Evolutionary conservation across 1,140 invertebrate genomes (phyloP), one percentile per base, ranked within the genome.

Genomic region (Brachystomella parvula): DNA sequence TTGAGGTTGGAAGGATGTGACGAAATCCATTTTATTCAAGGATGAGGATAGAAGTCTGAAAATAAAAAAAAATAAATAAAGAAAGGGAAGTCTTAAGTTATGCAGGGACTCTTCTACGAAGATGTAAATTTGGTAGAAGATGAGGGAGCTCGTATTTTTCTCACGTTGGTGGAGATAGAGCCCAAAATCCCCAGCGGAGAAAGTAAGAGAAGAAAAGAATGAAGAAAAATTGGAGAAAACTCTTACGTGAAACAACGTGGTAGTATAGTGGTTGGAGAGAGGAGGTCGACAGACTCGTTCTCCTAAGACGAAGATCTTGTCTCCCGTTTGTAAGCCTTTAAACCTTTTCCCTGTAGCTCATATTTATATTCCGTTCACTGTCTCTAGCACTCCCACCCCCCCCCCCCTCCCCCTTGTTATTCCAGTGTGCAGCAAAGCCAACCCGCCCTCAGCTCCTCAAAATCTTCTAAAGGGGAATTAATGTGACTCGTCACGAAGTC

Each of bases 61-160:
- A 44, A 12, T 44, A n/a, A 44, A 12, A 44, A 32, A 33, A 33
- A 21, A 62, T 24, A 44, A n/a, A 44, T n/a, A 44, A 32, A 33
- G n/a, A 21, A 62, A 12, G 26, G 32, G 24, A 33, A 26, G 65
- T 32, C 30, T 61, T 39, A 44, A 65, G 63, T 63, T 62, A 61
- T 61, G 66, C 57, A 53, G 56, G 35, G 31, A 58, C 44, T 64
- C 63, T 61, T 68, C 66, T 64, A 60, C 39, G 66, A n/a, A n/a
- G n/a, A 68, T 68, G 66, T 68, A 68, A 68, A 64, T 59, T 53
- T 49, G 59, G 29, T 9, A 57, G 47, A 57, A 65, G 66, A 67
- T 62, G 66, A 68, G 66, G 63, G 60, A 56, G 66, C 65, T 67
- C 61, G 66, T 68, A 68, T 68, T 68, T 68, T 68, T 68, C 63